Percentiles rank a stretch among this genome's conserved stretches.
Evolutionary conservation across 2,113 vertebrate species (phyloP).

Genomic region (Rhinopomastus cyanomelas): DNA sequence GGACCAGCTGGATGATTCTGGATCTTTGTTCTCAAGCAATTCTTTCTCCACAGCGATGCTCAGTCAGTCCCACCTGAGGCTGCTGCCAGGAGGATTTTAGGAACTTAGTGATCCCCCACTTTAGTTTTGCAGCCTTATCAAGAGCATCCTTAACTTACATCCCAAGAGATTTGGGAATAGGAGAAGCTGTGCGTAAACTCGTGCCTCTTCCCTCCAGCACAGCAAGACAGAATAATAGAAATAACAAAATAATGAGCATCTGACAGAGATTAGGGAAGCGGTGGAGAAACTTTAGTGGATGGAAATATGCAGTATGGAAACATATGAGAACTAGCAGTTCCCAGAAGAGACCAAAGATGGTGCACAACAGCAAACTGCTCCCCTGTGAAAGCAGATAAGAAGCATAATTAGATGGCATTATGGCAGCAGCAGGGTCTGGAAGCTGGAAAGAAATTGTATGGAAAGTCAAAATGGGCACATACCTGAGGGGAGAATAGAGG

Average conservation of each 20-base stretch:
- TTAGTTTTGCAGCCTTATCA: not conserved
- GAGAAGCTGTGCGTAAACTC: not conserved
- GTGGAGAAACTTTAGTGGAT: not conserved
- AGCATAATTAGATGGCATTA: constrained; percentile 48
- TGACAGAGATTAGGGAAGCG: not conserved
- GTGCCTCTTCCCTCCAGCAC: not conserved
- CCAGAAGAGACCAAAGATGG: constrained; percentile 43
- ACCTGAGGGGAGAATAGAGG: not conserved
- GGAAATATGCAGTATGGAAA: not conserved
- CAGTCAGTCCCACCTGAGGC: not conserved
- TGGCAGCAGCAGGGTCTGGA: not conserved
- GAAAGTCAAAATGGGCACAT: not conserved
- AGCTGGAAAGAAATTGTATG: not conserved
- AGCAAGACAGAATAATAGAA: not conserved
- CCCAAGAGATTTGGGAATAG: not conserved
- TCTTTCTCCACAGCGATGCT: accelerated
- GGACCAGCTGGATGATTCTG: accelerated
- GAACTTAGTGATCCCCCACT: not conserved
- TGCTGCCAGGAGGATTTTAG: not conserved
- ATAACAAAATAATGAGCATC: constrained; percentile 33
- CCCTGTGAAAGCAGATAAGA: constrained; percentile 39
- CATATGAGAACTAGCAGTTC: not conserved
- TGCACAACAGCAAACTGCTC: constrained; percentile 44
- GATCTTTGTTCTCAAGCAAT: not conserved
- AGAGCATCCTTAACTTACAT: not conserved